Evolutionary conservation across 1,140 invertebrate species (phyloP).

Genomic region (Nasonia longicornis): DNA sequence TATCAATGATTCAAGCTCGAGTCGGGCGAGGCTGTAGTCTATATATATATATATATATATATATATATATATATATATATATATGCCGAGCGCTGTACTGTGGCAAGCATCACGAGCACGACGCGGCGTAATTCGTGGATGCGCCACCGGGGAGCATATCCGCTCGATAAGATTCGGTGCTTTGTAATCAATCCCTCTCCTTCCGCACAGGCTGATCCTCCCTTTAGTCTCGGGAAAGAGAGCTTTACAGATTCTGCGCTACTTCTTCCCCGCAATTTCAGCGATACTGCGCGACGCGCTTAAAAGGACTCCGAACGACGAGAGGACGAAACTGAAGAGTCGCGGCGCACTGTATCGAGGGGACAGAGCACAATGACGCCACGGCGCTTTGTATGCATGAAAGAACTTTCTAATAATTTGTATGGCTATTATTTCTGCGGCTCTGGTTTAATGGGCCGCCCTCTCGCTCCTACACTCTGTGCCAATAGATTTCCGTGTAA

Average conservation of each 20-base stretch:
- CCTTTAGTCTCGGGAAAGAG: background rate
- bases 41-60: too few species aligned
- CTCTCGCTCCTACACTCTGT: background rate
- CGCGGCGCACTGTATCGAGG: background rate
- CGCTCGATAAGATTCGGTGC: conserved; percentile 39
- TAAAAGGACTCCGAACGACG: background rate
- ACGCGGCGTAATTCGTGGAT: conserved; percentile 17
- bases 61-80: too few species aligned
- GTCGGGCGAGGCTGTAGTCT: too few species aligned
- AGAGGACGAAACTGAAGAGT: background rate
- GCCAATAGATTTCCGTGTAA: conserved; percentile 40
- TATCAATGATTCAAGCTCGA: conserved; percentile 40
- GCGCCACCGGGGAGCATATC: background rate
- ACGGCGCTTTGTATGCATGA: conserved; percentile 22
- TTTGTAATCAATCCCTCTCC: conserved; percentile 43
- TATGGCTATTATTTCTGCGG: conserved; percentile 42
- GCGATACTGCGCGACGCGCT: background rate
- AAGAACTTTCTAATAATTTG: conserved; percentile 45
- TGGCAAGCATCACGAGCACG: background rate
- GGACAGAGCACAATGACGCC: conserved; percentile 4
- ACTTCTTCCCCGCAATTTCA: background rate
- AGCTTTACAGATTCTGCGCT: background rate
- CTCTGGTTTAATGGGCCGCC: conserved; percentile 31
- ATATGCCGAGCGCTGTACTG: background rate
- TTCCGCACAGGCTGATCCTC: background rate